phyloP scores from a whole-genome alignment of 2,797 vertebrate genomes.

The Glossophaga mutica region DNA sequence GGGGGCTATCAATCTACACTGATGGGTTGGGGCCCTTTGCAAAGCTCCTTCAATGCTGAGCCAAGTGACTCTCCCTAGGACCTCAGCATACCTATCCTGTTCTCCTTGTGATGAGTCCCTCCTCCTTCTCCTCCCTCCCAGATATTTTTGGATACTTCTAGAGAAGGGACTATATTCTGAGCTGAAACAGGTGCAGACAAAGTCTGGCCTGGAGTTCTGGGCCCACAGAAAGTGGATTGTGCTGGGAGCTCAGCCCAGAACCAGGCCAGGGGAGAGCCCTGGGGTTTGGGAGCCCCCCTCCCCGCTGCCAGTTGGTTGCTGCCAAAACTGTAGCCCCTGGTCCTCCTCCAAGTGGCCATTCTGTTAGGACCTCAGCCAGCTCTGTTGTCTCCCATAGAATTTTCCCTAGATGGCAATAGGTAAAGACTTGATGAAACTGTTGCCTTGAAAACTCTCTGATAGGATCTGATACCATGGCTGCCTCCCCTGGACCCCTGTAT shows the following conservation, averaged over 20 bases:
- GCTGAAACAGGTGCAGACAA: slow-evolving; percentile 64
- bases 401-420: slow-evolving; percentile 54
- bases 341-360: slow-evolving; percentile 41
- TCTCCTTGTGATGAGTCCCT: neutral
- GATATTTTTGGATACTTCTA: slow-evolving; percentile 63
- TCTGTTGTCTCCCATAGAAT: neutral
- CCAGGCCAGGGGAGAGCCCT: slow-evolving; percentile 53
- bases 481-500: neutral
- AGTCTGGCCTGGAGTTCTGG: slow-evolving; percentile 60
- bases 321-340: slow-evolving; percentile 26
- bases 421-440: neutral
- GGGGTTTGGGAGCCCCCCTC: slow-evolving; percentile 8
- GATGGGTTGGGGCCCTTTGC: neutral
- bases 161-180: slow-evolving; percentile 13
- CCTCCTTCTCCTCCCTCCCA: neutral
- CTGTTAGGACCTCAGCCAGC: slow-evolving; percentile 14
- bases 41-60: neutral
- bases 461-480: neutral
- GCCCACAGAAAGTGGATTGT: slow-evolving; percentile 42
- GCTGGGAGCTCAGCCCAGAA: slow-evolving; percentile 36
- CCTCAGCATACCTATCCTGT: neutral
- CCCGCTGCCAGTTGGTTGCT: neutral
- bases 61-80: neutral
- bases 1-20: neutral
- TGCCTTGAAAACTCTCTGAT: neutral